phyloP scores from a whole-genome alignment of 2,888 invertebrate species.

The Drosophila birchii region DNA sequence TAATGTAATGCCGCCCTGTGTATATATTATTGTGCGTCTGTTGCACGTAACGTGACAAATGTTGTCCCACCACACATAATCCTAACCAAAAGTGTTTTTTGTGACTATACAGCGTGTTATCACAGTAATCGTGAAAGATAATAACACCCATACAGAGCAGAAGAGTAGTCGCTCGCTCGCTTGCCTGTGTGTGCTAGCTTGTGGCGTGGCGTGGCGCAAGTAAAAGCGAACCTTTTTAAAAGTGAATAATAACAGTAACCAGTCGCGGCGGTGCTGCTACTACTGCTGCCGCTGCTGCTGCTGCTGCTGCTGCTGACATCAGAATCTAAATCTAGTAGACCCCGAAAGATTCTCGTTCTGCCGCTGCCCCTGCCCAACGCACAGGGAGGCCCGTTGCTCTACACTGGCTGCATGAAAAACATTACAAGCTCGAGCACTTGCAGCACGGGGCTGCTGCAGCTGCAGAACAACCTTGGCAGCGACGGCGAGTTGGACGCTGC shows the following conservation, averaged over 20 bases:
- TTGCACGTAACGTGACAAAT: constrained; percentile 10
- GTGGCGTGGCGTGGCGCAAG: constrained; percentile 17
- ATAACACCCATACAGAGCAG: constrained; percentile 19
- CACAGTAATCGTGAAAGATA: constrained; percentile 23
- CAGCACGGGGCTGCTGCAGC: constrained; percentile 82
- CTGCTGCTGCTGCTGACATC: constrained; percentile 36
- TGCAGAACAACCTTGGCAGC: constrained; percentile 82
- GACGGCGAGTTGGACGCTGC: constrained; percentile 71
- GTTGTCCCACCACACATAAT: constrained; percentile 12
- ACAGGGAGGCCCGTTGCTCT: constrained; percentile 29
- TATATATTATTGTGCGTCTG: constrained; percentile 15
- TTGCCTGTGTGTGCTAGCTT: constrained; percentile 7
- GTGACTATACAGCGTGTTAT: constrained; percentile 15
- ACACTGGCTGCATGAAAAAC: constrained; percentile 82
- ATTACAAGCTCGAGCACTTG: constrained; percentile 83
- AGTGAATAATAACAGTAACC: constrained; percentile 28
- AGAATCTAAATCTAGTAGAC: constrained; percentile 28
- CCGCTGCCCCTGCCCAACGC: constrained; percentile 3
- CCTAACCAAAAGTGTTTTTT: constrained; percentile 13
- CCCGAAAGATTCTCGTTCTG: not conserved
- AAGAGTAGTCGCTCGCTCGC: not conserved
- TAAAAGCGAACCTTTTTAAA: constrained; percentile 25
- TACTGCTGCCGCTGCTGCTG: constrained; percentile 19
- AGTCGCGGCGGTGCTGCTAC: not conserved
- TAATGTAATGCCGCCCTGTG: constrained; percentile 2